A percentile compares a stretch with the other conserved stretches of the same genome.
These are phyloP conservation scores for Crossoptilon crossoptilon DNA, from an alignment of 2,797 vertebrate species.

Conservation along the genomic window DNA sequence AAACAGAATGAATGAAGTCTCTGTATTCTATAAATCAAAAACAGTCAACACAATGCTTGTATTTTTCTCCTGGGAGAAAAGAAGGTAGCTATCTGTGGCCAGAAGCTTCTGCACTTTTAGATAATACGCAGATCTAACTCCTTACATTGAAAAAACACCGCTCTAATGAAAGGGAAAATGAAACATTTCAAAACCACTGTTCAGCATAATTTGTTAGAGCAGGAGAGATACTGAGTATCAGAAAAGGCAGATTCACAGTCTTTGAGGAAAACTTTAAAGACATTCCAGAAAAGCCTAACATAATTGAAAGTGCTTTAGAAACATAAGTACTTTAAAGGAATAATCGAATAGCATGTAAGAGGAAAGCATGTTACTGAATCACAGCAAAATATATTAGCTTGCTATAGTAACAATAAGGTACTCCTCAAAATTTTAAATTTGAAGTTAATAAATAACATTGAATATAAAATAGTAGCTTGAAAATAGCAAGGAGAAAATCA, in stretches of 20 bases:
- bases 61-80: conserved; percentile 26
- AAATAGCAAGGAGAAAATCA: background rate
- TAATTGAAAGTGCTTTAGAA: conserved; percentile 34
- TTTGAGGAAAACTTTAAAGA: conserved; percentile 58
- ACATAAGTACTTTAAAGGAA: conserved; percentile 32
- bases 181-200: background rate
- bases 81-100: conserved; percentile 7
- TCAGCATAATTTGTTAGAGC: background rate
- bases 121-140: conserved; percentile 11
- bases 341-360: conserved; percentile 12
- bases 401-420: background rate
- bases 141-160: background rate
- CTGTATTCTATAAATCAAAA: conserved; percentile 57
- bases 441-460: background rate
- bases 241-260: conserved; percentile 15
- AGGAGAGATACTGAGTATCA: background rate
- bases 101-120: background rate
- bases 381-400: background rate
- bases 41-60: background rate
- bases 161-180: background rate
- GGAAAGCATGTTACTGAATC: background rate
- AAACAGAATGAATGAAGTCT: conserved; percentile 58
- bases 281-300: conserved; percentile 54
- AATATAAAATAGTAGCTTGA: background rate
- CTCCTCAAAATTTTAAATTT: background rate